Base-by-base conservation (phyloP, 2,113 vertebrate genomes). In the Apus apus region DNA sequence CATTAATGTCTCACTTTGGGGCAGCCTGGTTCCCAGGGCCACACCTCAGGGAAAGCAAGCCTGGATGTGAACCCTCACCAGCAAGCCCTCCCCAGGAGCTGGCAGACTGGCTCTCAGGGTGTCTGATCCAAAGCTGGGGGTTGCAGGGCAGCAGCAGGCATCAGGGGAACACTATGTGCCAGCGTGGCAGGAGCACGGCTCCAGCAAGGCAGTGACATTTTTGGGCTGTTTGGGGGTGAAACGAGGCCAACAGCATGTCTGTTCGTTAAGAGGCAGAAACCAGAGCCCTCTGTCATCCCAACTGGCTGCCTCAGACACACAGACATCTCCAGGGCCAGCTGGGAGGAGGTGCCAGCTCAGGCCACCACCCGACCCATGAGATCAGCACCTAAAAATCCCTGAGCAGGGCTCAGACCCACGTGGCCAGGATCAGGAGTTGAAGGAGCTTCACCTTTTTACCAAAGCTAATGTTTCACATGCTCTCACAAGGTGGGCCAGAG, bases 241-340 rank as follows among this genome's bases (percentile, higher is more conserved):
- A 19, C 0, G 15, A 93, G 81, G 85, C 62, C 85, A 77, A 67
- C 93, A 64, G 51, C 71, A 25, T 0, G 10, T 48, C 40, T 2
- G 3, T 56, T 91, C 58, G 77, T 57, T 26, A 40, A 15, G 53
- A 88, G 36, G 32, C 71, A 85, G 78, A 95, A 93, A 86, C 51
- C 78, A 91, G 86, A 96, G 68, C 67, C 45, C 62, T 61, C 11
- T 48, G 3, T 3, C 32, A 34, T 9, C 38, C 56, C 51, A 74
- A 3, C 51, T 30, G 68, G 5, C 45, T 57, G 51, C 53, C 56
- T 34, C 78, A 87, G 84, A 68, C 53, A 19, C 0, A 0, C 34
- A 91, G 60, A 76, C 58, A 76, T 15, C 12, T 17, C 54, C 0
- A 1, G 2, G 18, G 62, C 36, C 38, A 64, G 58, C 38, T 0